Evolutionary conservation across 1,140 invertebrate genomes (phyloP).

Genomic region (Drosophila melanogaster): DNA sequence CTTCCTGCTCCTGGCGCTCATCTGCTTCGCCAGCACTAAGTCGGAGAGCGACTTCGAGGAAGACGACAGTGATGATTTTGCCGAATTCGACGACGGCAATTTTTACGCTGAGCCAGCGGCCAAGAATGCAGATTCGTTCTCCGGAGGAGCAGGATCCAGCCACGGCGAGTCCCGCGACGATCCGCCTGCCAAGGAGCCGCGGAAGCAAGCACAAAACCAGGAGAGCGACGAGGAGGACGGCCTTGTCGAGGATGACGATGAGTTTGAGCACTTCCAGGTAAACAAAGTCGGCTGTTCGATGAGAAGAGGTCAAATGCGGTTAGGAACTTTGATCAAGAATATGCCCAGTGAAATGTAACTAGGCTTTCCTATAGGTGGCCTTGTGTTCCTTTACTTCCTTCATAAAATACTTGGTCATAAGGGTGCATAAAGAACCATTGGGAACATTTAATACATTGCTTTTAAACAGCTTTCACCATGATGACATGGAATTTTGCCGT

Average conservation of each 20-base stretch:
- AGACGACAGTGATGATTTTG: slow-evolving; percentile 92
- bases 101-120: slow-evolving; percentile 54
- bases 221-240: slow-evolving; percentile 77
- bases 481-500: too few species aligned
- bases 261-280: slow-evolving; percentile 94
- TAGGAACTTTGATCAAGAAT: neutral
- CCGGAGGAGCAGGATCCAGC: slow-evolving; percentile 12
- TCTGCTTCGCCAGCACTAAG: slow-evolving; percentile 55
- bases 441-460: neutral
- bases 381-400: too few species aligned
- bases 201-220: slow-evolving; percentile 18
- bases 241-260: slow-evolving; percentile 88
- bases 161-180: slow-evolving; percentile 19
- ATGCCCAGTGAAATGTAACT: neutral
- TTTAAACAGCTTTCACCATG: neutral
- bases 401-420: neutral
- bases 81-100: slow-evolving; percentile 95
- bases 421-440: neutral
- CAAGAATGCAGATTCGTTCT: slow-evolving; percentile 54
- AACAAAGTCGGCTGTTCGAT: neutral
- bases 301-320: neutral
- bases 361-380: neutral
- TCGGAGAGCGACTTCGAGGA: slow-evolving; percentile 48
- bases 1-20: slow-evolving; percentile 60
- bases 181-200: slow-evolving; percentile 13